Base-by-base conservation (phyloP, 2,888 invertebrate species). In the Machimus atricapillus region DNA sequence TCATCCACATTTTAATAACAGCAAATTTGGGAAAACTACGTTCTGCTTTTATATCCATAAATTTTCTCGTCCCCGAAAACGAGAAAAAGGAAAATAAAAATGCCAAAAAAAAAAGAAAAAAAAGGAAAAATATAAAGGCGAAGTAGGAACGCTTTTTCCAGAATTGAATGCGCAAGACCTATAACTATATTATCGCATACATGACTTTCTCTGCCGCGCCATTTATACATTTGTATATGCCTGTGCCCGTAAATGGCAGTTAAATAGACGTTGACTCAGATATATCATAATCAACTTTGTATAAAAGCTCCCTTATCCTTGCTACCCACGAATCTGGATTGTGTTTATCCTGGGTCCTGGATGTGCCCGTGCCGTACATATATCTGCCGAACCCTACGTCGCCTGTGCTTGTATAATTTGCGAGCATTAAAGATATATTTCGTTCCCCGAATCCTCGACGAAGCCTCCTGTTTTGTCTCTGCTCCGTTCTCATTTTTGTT, bases 41-140 rank as follows among this genome's bases (percentile, higher is more conserved):
- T 86, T 86, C 73, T 86, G 86, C 86, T 86, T 86, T 86, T 86
- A 86, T 86, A 37, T 81, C 73, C 86, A 86, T 86, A 86, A 86
- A 86, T 86, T 86, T 86, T 81, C 77, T 23, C 66, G 19, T 66
- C 19, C 66, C 66, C 19, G 23, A 66, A 66, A 66, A 66, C 66
- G 66, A 66, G 66, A 66, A 66, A 66, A 66, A 66, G 23, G 66
- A 66, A 58, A 66, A 66, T 66, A 66, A 66, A 66, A 66, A 66
- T 23, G 23, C n/a, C 52, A 19, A 52, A n/a, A 52, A 52, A 52
- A 52, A 34, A 43, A 43, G 14, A 14, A 46, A 46, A 52, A 52
- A 52, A 52, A 52, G 34, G n/a, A 46, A 46, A 46, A 46, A 46
- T 14, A 14, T 40, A 40, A 40, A 40, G 66, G 77, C 77, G 40